phyloP scores from a whole-genome alignment of 2,888 invertebrate species.

The Augochlorella aurata region DNA sequence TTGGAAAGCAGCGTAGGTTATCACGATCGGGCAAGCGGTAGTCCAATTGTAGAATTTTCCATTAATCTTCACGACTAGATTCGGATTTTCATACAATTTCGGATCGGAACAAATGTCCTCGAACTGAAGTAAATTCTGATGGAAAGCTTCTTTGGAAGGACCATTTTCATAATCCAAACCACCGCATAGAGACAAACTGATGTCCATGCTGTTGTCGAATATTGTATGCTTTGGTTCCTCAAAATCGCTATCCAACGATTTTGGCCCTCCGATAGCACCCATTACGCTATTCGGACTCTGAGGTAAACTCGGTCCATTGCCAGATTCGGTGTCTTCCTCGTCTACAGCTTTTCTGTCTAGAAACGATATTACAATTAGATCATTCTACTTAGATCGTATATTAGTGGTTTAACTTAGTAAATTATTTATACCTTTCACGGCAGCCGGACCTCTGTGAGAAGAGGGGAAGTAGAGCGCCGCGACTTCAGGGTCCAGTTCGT shows the following conservation, averaged over 20 bases:
- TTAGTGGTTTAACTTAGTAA: constrained; percentile 1
- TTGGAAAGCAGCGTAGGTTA: constrained; percentile 93
- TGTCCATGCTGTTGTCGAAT: constrained; percentile 82
- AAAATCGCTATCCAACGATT: constrained; percentile 92
- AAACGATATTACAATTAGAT: constrained; percentile 28
- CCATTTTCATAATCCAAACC: constrained; percentile 83
- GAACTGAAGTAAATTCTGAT: constrained; percentile 83
- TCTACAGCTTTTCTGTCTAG: constrained; percentile 83
- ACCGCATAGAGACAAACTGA: constrained; percentile 91
- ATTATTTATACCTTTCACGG: constrained; percentile 75
- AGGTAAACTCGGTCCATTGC: constrained; percentile 96
- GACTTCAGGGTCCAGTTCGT: constrained; percentile 95
- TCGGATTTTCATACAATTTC: constrained; percentile 89
- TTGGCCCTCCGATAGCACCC: constrained; percentile 86
- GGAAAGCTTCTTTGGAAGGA: constrained; percentile 85
- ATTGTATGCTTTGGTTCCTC: constrained; percentile 86
- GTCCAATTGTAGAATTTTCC: constrained; percentile 96
- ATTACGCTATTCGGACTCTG: constrained; percentile 96
- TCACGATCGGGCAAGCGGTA: constrained; percentile 94
- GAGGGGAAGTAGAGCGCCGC: constrained; percentile 93
- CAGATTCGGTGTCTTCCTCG: constrained; percentile 97
- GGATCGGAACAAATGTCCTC: constrained; percentile 87
- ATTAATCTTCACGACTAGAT: constrained; percentile 92
- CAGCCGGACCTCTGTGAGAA: constrained; percentile 81
- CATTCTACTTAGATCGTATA: too few species aligned